Percentiles rank a stretch among this genome's conserved stretches.
Conservation (phyloP, 2,113 vertebrate genomes). For the Puma concolor region DNA sequence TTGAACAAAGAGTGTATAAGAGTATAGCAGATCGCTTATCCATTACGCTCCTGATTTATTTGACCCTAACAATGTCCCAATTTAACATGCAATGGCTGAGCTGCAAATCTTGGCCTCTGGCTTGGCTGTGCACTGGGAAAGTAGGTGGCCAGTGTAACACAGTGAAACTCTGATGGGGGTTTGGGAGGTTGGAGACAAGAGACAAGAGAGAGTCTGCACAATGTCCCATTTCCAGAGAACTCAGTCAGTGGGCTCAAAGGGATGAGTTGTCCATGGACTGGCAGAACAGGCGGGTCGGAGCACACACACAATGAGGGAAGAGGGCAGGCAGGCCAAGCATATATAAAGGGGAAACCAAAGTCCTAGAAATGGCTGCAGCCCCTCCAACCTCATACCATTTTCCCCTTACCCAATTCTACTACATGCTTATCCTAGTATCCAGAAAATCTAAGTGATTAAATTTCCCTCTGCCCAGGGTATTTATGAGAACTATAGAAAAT, state of each 20-base stretch:
- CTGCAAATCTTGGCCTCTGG: neutral
- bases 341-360: neutral
- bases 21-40: neutral
- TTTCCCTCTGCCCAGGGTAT: neutral
- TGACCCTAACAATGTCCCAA: neutral
- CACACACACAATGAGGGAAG: neutral
- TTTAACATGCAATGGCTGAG: neutral
- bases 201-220: neutral
- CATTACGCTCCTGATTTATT: neutral
- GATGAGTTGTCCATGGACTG: neutral
- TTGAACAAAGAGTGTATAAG: neutral
- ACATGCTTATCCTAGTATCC: neutral
- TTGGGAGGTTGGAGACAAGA: neutral
- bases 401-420: neutral
- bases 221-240: neutral
- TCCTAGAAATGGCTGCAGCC: neutral
- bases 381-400: neutral
- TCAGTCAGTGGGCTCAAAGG: neutral
- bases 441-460: neutral
- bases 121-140: neutral
- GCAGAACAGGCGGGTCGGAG: neutral
- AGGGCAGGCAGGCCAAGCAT: neutral
- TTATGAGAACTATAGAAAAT: neutral
- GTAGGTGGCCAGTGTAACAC: neutral
- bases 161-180: neutral